Conservation (phyloP, 30 jellyfish, hydroid and myxozoan genomes). For the Hydractinia symbiolongicarpus region DNA sequence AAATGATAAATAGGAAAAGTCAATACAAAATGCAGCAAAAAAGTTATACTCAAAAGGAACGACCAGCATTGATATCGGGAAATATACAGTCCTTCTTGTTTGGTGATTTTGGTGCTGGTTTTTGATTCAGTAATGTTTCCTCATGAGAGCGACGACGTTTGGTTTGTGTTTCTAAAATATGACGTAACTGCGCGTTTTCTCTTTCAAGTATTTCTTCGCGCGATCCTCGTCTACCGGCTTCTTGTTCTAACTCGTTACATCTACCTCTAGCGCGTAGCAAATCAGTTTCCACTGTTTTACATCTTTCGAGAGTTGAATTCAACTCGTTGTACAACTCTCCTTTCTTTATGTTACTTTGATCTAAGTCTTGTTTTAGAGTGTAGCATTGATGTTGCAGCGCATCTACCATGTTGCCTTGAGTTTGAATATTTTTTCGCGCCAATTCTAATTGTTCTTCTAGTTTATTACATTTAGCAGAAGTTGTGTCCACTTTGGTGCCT, state of each 20-base stretch:
- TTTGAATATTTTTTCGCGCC: slow-evolving; percentile 70
- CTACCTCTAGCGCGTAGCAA: slow-evolving; percentile 26
- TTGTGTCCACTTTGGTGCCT: slow-evolving; percentile 38
- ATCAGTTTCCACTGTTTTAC: slow-evolving; percentile 44
- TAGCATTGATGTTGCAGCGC: slow-evolving; percentile 90
- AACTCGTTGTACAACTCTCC: slow-evolving; percentile 27
- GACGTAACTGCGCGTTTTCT: slow-evolving; percentile 55
- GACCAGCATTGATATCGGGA: slow-evolving; percentile 75
- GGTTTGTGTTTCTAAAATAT: background rate
- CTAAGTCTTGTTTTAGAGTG: slow-evolving; percentile 75
- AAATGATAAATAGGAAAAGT: too few species aligned
- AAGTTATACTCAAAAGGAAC: background rate
- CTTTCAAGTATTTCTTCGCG: slow-evolving; percentile 73
- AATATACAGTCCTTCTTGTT: slow-evolving; percentile 55
- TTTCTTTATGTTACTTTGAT: slow-evolving; percentile 41
- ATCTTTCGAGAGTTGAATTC: slow-evolving; percentile 9
- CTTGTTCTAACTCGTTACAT: slow-evolving; percentile 38
- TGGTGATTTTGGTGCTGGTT: background rate
- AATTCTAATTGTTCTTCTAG: slow-evolving; percentile 64
- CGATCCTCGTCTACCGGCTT: slow-evolving; percentile 28
- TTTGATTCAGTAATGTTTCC: background rate
- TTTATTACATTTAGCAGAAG: slow-evolving; percentile 56
- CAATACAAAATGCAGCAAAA: too few species aligned
- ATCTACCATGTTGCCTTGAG: slow-evolving; percentile 85
- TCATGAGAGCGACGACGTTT: slow-evolving; percentile 4